Evolutionary conservation across 2,888 invertebrate genomes (phyloP).

Genomic region (Gymnocheta viridis): DNA sequence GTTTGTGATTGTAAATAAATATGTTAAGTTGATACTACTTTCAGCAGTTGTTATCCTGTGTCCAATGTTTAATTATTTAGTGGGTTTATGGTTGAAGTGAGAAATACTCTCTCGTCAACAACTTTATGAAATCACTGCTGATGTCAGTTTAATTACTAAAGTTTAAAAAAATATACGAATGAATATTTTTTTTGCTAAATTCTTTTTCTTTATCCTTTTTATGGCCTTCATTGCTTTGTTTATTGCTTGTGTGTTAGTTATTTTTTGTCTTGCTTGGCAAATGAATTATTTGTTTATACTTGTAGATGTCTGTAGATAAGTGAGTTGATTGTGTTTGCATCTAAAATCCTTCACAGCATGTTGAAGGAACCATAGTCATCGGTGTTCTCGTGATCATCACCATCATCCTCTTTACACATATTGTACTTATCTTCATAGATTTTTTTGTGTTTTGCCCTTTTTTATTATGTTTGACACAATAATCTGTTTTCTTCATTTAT

Average conservation of each 20-base stretch:
- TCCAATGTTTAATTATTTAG: constrained; percentile 47
- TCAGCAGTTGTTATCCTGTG: constrained; percentile 39
- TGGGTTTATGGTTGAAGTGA: constrained; percentile 33
- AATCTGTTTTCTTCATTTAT: constrained; percentile 76
- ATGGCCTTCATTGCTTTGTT: constrained; percentile 7
- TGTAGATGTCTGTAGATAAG: neutral
- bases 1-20: constrained; percentile 14
- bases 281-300: neutral
- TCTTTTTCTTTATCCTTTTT: constrained; percentile 35
- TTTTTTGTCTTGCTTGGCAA: neutral
- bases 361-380: constrained; percentile 33
- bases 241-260: neutral
- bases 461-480: constrained; percentile 65
- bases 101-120: constrained; percentile 22
- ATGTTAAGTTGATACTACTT: constrained; percentile 46
- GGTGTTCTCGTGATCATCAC: constrained; percentile 35
- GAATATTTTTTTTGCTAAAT: constrained; percentile 17
- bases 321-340: neutral
- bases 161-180: constrained; percentile 55
- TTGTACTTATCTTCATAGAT: constrained; percentile 19
- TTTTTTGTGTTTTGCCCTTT: constrained; percentile 3
- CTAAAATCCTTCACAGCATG: constrained; percentile 60
- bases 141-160: constrained; percentile 70
- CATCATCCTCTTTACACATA: constrained; percentile 34
- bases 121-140: constrained; percentile 54